Base-by-base conservation (phyloP, 1,140 invertebrate genomes). In the Bombus huntii region DNA sequence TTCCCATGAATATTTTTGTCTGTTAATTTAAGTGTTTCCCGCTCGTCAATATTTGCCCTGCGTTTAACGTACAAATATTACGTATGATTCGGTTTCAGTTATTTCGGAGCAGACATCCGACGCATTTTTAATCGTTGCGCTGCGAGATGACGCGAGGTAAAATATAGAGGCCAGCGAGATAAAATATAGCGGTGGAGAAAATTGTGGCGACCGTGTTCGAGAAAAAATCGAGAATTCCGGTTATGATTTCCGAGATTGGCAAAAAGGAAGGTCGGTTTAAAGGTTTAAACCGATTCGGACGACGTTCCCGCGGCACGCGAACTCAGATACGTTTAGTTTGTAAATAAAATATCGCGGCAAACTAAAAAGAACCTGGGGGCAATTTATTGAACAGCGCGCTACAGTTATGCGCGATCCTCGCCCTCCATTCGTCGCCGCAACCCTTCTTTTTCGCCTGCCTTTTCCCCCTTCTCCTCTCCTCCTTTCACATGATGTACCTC, bases 361-460 rank as follows among this genome's bases (percentile, higher is more conserved):
- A 62, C 53, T 75, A 90, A 89, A 92, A 91, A 89, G 86, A 81
- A 88, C n/a, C 70, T 74, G 70, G 59, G 72, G 81, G 74, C 87
- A 89, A 87, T 91, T 90, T 91, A 92, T 92, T 86, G 88, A 90
- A 90, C 87, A 76, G 86, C 72, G 77, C 70, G 79, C 81, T 89
- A 88, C 82, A 82, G 90, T 91, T 86, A 87, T 87, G 66, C 37
- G 62, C 66, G 82, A 79, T 76, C 25, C 75, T 47, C 81, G 28
- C 57, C 31, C 83, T 70, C 53, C 37, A 6, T 13, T 25, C 47
- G 18, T 28, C 31, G 6, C 28, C 28, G 39, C n/a, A n/a, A 31
- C 47, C 53, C 57, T 72, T 66, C 77, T 72, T 75, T 88, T 85
- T 81, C 74, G 70, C 31, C 80, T 47, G 85, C 88, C 83, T 75